Base-by-base conservation (phyloP, 2,113 vertebrate genomes). In the Barbus barbus region DNA sequence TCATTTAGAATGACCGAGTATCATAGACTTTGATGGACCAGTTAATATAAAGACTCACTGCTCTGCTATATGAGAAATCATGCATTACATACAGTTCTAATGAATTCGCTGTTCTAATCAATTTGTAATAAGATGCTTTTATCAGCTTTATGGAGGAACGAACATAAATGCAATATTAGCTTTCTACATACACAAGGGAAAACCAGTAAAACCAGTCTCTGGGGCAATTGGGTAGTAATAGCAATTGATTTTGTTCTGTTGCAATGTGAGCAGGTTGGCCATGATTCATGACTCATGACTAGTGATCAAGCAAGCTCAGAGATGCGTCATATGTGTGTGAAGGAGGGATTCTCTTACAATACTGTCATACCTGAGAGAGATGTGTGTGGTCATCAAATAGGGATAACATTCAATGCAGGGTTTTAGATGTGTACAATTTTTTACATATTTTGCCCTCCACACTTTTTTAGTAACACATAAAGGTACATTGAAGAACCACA, bases 181-280 rank as follows among this genome's bases (percentile, higher is more conserved):
- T 14, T 5, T n/a, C 12, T 56, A 1, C 22, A 38, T 1, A 36
- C 4, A 14, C 26, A 22, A 31, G 28, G 48, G 4, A 44, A 69
- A 76, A 76, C 74, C 74, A 76, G 48, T 36, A 53, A 76, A 53
- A 76, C 74, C 26, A 11, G 26, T 36, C 46, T 76, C 26, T 76
- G 46, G 26, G 73, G 16, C 46, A 53, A 13, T 48, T 69, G n/a
- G n/a, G 3, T 60, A 58, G 16, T 33, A 84, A 61, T 31, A 80
- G 53, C 44, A 69, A 84, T 36, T n/a, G 14, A 51, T 38, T 38
- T 28, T 60, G 1, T 65, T 46, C 22, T 69, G n/a, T 67, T 77
- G 28, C 28, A 73, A 2, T 82, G 44, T 31, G 73, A 84, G 77
- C 76, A 67, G 82, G 78, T 24, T 83, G 75, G n/a, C 9, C 26